Evolutionary conservation across 2,113 vertebrate genomes (phyloP).

Genomic region (Atherinomorus stipes): DNA sequence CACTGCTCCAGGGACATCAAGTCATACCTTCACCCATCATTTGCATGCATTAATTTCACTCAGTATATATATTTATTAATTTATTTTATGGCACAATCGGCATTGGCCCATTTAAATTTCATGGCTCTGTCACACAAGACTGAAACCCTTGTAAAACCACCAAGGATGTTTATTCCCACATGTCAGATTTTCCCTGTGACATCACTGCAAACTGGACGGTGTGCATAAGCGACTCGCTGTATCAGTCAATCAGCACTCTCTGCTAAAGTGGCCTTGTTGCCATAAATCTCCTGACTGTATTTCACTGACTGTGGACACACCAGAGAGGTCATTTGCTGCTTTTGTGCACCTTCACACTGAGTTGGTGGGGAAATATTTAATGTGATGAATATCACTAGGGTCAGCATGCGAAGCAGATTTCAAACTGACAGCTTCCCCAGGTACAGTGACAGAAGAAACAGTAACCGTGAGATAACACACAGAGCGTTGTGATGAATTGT

Average conservation of each 20-base stretch:
- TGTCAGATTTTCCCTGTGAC: conserved; percentile 28
- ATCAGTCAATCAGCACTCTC: conserved; percentile 5
- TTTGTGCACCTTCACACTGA: conserved; percentile 27
- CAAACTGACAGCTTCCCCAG: conserved; percentile 34
- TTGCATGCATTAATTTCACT: conserved; percentile 88
- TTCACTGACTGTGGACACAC: background rate
- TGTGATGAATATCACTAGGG: conserved; percentile 50
- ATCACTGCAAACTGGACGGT: conserved; percentile 51
- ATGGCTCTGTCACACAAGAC: conserved; percentile 38
- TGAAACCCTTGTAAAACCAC: conserved; percentile 75
- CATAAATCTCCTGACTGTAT: conserved; percentile 24
- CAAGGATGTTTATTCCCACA: conserved; percentile 74
- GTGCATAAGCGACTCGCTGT: conserved; percentile 2
- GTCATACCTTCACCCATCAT: conserved; percentile 73
- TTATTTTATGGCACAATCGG: conserved; percentile 83
- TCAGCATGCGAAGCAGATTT: conserved; percentile 44
- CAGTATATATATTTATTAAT: conserved; percentile 70
- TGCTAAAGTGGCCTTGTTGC: conserved; percentile 5
- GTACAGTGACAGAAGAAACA: conserved; percentile 21
- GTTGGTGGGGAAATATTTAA: conserved; percentile 13
- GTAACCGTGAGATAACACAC: conserved; percentile 15
- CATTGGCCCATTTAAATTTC: conserved; percentile 56
- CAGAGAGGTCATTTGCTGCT: conserved; percentile 20
- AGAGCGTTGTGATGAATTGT: conserved; percentile 44
- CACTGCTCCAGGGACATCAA: conserved; percentile 65